These are phyloP conservation scores for Hemiprocne comata DNA, from an alignment of 2,113 vertebrate genomes.

Conservation along the genomic window DNA sequence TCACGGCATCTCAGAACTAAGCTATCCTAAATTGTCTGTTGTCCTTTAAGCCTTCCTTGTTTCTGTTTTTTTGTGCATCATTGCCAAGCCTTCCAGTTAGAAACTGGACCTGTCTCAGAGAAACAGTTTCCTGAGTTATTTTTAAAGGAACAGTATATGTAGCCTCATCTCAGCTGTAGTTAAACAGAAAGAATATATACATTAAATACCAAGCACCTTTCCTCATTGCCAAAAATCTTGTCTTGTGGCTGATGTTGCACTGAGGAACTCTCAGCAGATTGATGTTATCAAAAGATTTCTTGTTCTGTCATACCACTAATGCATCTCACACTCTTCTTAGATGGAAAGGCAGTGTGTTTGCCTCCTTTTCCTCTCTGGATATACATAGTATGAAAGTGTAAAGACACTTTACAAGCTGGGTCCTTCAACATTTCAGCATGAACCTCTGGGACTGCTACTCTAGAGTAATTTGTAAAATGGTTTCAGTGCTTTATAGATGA, in stretches of 20 bases:
- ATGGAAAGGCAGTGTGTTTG: not conserved
- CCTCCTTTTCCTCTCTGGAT: not conserved
- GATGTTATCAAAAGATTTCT: not conserved
- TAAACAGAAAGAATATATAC: not conserved
- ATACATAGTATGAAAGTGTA: not conserved
- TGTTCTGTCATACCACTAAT: not conserved
- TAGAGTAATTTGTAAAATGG: not conserved
- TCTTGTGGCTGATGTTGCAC: not conserved
- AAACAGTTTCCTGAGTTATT: not conserved
- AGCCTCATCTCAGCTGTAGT: not conserved
- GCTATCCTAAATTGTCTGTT: not conserved
- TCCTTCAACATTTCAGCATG: not conserved
- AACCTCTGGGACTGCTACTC: not conserved
- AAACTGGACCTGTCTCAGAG: not conserved
- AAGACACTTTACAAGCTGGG: not conserved
- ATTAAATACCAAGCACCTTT: not conserved
- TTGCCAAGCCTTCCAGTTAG: not conserved
- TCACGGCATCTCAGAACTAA: not conserved
- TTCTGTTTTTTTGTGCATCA: not conserved
- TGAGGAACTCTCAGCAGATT: not conserved
- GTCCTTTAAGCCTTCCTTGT: not conserved
- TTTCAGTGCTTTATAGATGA: not conserved
- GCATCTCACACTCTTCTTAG: not conserved
- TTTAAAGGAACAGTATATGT: not conserved
- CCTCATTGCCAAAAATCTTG: not conserved